Base-by-base conservation (phyloP, 2,113 vertebrate species). In the Myiozetetes cayanensis region DNA sequence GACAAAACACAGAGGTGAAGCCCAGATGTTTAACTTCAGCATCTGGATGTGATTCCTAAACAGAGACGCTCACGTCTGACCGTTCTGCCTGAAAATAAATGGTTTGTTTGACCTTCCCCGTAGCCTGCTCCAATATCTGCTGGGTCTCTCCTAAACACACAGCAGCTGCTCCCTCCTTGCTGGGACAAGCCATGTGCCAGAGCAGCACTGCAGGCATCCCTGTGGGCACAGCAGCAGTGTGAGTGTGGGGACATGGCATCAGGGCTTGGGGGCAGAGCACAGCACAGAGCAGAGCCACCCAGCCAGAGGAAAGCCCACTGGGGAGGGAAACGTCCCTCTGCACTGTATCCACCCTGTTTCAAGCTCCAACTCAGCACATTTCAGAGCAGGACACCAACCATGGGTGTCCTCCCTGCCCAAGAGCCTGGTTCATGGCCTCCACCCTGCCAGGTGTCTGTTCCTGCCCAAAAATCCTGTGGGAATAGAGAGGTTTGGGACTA, bases 11-110 rank as follows among this genome's bases (percentile, higher is more conserved):
- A 85, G 94, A 87, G 95, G 95, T 96, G 89, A 93, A 92, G 78
- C 74, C 95, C 94, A 96, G 93, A 97, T 95, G 96, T 97, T 96
- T 90, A 93, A 92, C 92, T 96, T 97, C 91, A 93, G 92, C 96
- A 96, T 96, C 93, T 97, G 96, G 93, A 96, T 96, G 83, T 92
- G 93, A 97, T 96, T 96, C 80, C 84, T 91, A 96, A 97, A 92
- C 93, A 96, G 79, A 96, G 85, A 89, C 46, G 0, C 80, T 93
- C 93, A 81, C 78, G 70, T 93, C 74, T 96, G 91, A 93, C 94
- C 83, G 41, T 62, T 90, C 84, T 50, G 85, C 62, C 81, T 80
- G 87, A 94, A 96, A 97, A 97, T 70, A 84, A 96, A 95, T 90
- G 78, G 81, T 90, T 94, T 94, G 81, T 92, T 93, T 96, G 94